Evolutionary conservation across 1,140 invertebrate genomes (phyloP).

Genomic region (Eueides isabella): DNA sequence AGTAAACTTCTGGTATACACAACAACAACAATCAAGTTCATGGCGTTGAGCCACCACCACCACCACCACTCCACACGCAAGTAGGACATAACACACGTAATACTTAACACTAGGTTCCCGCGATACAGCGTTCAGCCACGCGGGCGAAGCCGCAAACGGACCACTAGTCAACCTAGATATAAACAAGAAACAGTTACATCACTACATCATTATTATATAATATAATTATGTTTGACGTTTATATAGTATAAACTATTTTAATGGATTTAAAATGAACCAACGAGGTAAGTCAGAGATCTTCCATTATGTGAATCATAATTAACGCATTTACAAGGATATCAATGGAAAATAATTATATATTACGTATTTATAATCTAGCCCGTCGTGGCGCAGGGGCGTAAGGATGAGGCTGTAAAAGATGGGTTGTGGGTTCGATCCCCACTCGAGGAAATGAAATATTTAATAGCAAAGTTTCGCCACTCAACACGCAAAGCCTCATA

Average conservation of each 20-base stretch:
- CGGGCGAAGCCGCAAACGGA: neutral
- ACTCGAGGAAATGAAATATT: too few relatives aligned
- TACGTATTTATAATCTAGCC: too few relatives aligned
- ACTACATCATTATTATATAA: neutral
- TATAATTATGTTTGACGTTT: neutral
- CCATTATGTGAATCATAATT: neutral
- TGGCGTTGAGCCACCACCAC: too few relatives aligned
- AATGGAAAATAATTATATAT: neutral
- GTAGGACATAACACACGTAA: too few relatives aligned
- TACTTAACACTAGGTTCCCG: neutral
- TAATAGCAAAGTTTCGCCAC: too few relatives aligned
- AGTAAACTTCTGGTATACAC: too few relatives aligned
- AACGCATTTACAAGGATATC: slow-evolving; percentile 5
- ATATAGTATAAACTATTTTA: neutral
- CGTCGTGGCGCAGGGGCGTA: too few relatives aligned
- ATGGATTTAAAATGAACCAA: neutral
- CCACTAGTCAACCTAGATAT: neutral
- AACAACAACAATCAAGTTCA: too few relatives aligned
- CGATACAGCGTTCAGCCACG: neutral
- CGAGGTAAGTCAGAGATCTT: neutral
- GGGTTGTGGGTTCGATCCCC: too few relatives aligned
- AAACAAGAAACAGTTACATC: neutral
- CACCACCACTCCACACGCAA: too few relatives aligned
- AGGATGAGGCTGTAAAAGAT: too few relatives aligned
- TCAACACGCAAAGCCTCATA: too few relatives aligned